phyloP scores from a whole-genome alignment of 2,797 vertebrate species.

The Gorsachius magnificus region DNA sequence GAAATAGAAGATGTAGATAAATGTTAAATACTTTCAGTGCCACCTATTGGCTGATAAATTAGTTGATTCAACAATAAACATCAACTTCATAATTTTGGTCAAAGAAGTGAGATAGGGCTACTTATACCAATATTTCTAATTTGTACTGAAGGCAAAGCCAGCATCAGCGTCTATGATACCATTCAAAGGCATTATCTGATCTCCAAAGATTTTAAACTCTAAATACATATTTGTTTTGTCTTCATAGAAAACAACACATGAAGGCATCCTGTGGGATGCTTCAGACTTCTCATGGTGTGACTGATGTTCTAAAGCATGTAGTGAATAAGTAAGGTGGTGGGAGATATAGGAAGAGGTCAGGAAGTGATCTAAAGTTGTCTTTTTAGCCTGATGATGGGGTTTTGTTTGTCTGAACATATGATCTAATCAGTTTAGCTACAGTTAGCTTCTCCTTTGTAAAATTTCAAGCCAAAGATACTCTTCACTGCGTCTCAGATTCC shows the following conservation, averaged over 20 bases:
- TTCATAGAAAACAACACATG: neutral
- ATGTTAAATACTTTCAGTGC: constrained; percentile 73
- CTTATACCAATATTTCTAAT: neutral
- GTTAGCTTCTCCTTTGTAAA: neutral
- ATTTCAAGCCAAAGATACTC: neutral
- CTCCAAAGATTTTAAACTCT: neutral
- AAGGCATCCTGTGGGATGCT: neutral
- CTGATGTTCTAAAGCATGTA: neutral
- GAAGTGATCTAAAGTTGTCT: neutral
- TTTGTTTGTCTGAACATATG: neutral
- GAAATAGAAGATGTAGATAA: neutral
- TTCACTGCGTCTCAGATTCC: neutral
- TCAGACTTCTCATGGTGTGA: neutral
- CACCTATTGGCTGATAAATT: constrained; percentile 74
- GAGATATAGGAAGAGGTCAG: neutral
- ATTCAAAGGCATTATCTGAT: neutral
- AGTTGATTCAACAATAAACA: neutral
- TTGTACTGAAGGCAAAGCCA: neutral
- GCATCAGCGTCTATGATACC: neutral
- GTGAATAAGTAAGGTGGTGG: neutral
- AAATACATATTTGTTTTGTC: neutral
- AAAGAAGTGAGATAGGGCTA: neutral
- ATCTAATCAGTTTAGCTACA: neutral
- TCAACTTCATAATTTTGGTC: neutral
- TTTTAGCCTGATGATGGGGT: fast-evolving